Evolutionary conservation across 2,797 vertebrate genomes (phyloP).

Genomic region (Sorex maritimensis): DNA sequence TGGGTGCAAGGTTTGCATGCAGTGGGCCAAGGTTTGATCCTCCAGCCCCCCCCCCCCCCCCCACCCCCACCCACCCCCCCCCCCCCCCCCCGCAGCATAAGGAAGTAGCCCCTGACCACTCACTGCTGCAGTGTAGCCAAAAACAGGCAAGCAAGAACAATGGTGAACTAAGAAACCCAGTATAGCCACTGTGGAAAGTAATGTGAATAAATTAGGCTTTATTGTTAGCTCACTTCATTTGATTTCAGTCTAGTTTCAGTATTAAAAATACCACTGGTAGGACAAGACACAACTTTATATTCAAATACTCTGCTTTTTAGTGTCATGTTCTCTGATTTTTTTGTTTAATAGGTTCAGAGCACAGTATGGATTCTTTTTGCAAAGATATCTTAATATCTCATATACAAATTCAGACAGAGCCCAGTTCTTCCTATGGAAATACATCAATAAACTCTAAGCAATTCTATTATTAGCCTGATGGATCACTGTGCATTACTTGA

Average conservation of each 20-base stretch:
- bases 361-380: conserved; percentile 26
- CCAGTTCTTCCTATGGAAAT: conserved; percentile 45
- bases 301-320: conserved; percentile 62
- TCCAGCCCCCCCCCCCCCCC: too few species aligned
- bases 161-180: neutral
- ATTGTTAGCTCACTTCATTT: neutral
- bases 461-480: neutral
- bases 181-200: neutral
- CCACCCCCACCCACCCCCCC: too few species aligned
- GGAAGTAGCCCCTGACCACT: too few species aligned
- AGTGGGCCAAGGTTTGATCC: too few species aligned
- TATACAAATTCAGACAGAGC: conserved; percentile 23
- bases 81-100: too few species aligned
- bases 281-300: conserved; percentile 46
- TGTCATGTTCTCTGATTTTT: conserved; percentile 31
- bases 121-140: too few species aligned
- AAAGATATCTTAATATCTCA: conserved; percentile 32
- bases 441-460: neutral
- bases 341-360: conserved; percentile 33
- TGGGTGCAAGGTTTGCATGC: too few species aligned
- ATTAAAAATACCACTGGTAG: conserved; percentile 27
- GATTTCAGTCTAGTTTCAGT: neutral
- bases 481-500: neutral
- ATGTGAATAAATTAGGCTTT: neutral
- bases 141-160: neutral